Conservation (phyloP, 2,797 vertebrate species). For the Megalops cyprinoides region DNA sequence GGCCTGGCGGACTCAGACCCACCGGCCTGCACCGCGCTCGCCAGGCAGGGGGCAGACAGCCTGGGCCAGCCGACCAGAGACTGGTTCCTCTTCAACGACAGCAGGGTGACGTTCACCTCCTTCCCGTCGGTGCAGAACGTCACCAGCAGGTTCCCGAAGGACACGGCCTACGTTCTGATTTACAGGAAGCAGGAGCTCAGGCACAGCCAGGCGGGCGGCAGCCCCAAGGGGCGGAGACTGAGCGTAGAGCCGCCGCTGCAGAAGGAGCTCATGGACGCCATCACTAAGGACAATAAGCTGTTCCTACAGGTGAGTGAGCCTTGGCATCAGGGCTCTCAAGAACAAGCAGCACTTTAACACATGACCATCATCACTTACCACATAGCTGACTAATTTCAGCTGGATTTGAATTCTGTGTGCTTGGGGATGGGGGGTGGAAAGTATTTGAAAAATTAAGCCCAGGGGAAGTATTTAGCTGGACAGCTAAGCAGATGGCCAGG, state of each 20-base stretch:
- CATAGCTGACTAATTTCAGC: no score
- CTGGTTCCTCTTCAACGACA: constrained; percentile 98
- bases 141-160: constrained; percentile 95
- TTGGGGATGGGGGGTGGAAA: no score
- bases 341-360: neutral
- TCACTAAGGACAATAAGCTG: constrained; percentile 97
- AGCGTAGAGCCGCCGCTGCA: constrained; percentile 92
- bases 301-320: constrained; percentile 88
- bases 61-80: constrained; percentile 77
- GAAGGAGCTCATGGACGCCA: constrained; percentile 96
- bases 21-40: constrained; percentile 51
- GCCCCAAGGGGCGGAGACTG: constrained; percentile 76
- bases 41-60: constrained; percentile 70
- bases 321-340: neutral
- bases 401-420: no score
- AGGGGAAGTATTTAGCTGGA: no score
- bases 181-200: constrained; percentile 87
- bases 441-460: no score
- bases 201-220: constrained; percentile 53
- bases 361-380: neutral
- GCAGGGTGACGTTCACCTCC: constrained; percentile 95
- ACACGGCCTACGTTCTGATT: constrained; percentile 96
- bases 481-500: no score
- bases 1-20: constrained; percentile 40
- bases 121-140: constrained; percentile 98